A percentile compares a stretch with the other conserved stretches of the same genome.
Conservation (phyloP, 2,888 invertebrate species). For the Operophtera brumata region DNA sequence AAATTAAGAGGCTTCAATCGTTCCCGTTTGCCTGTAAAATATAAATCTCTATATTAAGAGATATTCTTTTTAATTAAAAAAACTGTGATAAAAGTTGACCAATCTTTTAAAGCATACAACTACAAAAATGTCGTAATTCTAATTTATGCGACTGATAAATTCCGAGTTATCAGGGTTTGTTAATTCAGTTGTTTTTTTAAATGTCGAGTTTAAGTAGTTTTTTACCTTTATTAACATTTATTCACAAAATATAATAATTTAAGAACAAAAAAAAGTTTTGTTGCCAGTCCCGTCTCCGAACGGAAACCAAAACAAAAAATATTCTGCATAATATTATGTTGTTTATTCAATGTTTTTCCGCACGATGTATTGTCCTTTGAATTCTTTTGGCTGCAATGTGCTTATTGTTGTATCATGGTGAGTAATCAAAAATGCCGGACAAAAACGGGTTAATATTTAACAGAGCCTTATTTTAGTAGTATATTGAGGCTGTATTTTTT, state of each 20-base stretch:
- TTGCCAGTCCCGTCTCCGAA: slow-evolving; percentile 17
- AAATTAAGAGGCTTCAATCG: too few relatives aligned
- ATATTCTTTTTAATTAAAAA: too few relatives aligned
- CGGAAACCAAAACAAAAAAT: slow-evolving; percentile 26
- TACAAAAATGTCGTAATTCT: too few relatives aligned
- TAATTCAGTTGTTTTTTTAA: too few relatives aligned
- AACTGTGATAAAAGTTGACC: too few relatives aligned
- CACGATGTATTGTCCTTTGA: slow-evolving; percentile 12
- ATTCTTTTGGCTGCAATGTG: neutral
- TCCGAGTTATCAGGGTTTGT: too few relatives aligned
- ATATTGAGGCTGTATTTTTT: neutral
- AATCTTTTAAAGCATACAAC: neutral
- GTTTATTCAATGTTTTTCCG: slow-evolving; percentile 24
- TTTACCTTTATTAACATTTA: too few relatives aligned
- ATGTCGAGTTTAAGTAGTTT: too few relatives aligned
- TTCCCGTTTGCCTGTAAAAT: too few relatives aligned
- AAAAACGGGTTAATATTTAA: neutral
- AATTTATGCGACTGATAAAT: too few relatives aligned
- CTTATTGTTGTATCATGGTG: neutral
- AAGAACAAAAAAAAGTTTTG: slow-evolving; percentile 8
- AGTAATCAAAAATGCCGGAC: neutral
- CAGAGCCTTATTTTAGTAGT: slow-evolving; percentile 1
- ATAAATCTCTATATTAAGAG: too few relatives aligned
- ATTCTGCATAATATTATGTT: slow-evolving; percentile 19
- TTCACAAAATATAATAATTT: too few relatives aligned